Evolutionary conservation across 2,888 invertebrate species (phyloP).

Genomic region (Callosobruchus maculatus): DNA sequence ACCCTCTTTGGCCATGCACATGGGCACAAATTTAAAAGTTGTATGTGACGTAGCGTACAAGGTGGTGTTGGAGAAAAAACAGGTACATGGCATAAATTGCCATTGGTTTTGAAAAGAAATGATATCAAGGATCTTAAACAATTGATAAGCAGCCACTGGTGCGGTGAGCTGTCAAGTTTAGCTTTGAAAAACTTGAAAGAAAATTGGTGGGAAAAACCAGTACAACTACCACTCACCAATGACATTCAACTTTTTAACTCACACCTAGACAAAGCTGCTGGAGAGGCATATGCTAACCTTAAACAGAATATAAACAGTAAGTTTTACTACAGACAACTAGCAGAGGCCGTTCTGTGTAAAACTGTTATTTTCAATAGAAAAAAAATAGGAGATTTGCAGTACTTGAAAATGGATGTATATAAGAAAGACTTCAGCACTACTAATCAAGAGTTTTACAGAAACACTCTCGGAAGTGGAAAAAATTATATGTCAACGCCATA

Average conservation of each 20-base stretch:
- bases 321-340: constrained; percentile 2
- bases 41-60: constrained; percentile 18
- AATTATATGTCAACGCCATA: constrained; percentile 12
- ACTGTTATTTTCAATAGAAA: constrained; percentile 8
- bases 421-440: background rate
- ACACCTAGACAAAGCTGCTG: background rate
- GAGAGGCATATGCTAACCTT: background rate
- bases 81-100: constrained; percentile 11
- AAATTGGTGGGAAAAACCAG: constrained; percentile 7
- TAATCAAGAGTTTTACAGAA: no score
- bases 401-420: constrained; percentile 7
- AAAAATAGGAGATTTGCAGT: constrained; percentile 6
- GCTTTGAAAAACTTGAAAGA: constrained; percentile 8
- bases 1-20: constrained; percentile 20
- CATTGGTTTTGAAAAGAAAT: constrained; percentile 10
- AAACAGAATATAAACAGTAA: background rate
- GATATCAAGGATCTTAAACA: constrained; percentile 17
- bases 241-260: constrained; percentile 4
- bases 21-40: constrained; percentile 21
- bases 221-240: constrained; percentile 1
- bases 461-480: no score
- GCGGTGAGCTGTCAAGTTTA: constrained; percentile 6
- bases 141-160: constrained; percentile 5
- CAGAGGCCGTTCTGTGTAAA: constrained; percentile 4
- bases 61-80: constrained; percentile 17